A percentile compares a stretch with the other conserved stretches of the same genome.
Evolutionary conservation across 2,797 vertebrate genomes (phyloP).

Genomic region (Rhabdomys pumilio): DNA sequence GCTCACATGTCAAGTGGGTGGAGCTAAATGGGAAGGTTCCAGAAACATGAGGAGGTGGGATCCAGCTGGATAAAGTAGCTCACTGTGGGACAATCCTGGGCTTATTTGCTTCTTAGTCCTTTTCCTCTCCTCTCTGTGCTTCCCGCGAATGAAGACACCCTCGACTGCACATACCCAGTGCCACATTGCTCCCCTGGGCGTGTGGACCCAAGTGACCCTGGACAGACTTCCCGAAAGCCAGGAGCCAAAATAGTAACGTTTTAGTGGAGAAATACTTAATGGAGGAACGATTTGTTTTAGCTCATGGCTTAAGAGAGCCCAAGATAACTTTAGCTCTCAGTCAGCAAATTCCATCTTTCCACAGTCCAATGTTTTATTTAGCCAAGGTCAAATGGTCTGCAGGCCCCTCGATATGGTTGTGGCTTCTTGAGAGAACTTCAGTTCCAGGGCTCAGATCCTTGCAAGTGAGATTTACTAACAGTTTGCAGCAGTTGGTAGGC

Average conservation of each 20-base stretch:
- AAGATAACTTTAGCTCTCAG: not conserved
- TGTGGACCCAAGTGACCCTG: not conserved
- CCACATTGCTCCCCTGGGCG: too few relatives aligned
- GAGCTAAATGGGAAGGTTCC: not conserved
- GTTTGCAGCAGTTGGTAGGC: not conserved
- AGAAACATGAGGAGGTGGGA: not conserved
- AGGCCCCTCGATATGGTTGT: too few relatives aligned
- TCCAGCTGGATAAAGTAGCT: not conserved
- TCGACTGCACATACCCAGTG: not conserved
- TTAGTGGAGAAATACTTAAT: not conserved
- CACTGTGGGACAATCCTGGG: not conserved
- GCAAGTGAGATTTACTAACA: not conserved
- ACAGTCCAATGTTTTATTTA: not conserved
- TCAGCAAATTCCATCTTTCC: slow-evolving; percentile 2
- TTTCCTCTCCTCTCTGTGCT: not conserved
- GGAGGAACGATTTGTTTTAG: not conserved
- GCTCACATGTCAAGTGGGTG: not conserved
- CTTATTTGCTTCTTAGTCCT: not conserved
- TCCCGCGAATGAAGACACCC: not conserved
- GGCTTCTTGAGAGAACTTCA: not conserved
- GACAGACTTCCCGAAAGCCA: not conserved
- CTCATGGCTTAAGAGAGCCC: not conserved
- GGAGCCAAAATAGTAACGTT: not conserved
- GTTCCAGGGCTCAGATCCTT: not conserved
- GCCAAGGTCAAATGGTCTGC: not conserved